Evolutionary conservation across 2,113 vertebrate genomes (phyloP).

Genomic region (Vulpes lagopus): DNA sequence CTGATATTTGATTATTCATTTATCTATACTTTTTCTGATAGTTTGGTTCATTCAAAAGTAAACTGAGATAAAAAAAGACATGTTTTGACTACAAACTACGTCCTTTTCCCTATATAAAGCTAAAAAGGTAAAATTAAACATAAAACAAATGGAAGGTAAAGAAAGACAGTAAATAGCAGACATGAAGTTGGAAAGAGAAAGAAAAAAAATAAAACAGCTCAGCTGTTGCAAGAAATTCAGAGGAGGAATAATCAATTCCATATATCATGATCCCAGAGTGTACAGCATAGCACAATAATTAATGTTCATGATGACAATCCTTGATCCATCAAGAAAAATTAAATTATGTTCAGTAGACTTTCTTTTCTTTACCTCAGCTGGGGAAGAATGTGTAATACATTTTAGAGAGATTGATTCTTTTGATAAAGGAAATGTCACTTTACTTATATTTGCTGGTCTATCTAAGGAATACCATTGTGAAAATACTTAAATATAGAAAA

Average conservation of each 20-base stretch:
- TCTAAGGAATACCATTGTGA: neutral
- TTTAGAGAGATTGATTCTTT: slow-evolving; percentile 65
- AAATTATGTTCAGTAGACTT: slow-evolving; percentile 52
- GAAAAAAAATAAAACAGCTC: slow-evolving; percentile 31
- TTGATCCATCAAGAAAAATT: slow-evolving; percentile 60
- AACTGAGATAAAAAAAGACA: neutral
- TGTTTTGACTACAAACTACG: neutral
- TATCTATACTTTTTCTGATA: neutral
- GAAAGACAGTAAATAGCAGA: neutral
- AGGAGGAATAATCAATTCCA: slow-evolving; percentile 6
- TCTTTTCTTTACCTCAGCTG: slow-evolving; percentile 61
- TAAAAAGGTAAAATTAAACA: slow-evolving; percentile 42
- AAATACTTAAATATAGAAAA: slow-evolving; percentile 14
- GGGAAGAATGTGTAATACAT: slow-evolving; percentile 27
- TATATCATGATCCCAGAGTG: slow-evolving; percentile 22
- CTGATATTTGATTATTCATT: neutral
- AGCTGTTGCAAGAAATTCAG: slow-evolving; percentile 27
- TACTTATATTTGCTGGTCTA: slow-evolving; percentile 47
- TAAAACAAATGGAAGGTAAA: slow-evolving; percentile 12
- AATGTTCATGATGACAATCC: slow-evolving; percentile 13
- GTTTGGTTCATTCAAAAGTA: slow-evolving; percentile 35
- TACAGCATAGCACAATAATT: neutral
- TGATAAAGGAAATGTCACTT: slow-evolving; percentile 59
- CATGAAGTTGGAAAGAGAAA: slow-evolving; percentile 38
- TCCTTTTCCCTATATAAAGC: neutral